These are phyloP conservation scores for Pyralis farinalis DNA, from an alignment of 2,888 invertebrate species.

Conservation along the genomic window DNA sequence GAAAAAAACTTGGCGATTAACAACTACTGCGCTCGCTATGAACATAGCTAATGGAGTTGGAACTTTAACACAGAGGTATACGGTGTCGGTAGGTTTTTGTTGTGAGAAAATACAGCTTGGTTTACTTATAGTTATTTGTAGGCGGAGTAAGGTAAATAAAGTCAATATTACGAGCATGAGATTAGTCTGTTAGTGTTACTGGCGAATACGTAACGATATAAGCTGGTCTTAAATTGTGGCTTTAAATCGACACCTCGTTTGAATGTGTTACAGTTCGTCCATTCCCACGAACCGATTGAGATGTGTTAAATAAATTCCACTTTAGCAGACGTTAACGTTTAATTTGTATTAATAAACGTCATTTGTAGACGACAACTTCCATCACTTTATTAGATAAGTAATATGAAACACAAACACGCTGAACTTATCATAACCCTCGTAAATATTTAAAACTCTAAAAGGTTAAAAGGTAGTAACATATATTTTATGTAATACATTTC, in stretches of 20 bases:
- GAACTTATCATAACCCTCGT: no score
- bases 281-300: constrained; percentile 1
- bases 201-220: constrained; percentile 1
- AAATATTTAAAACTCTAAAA: no score
- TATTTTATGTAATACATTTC: no score
- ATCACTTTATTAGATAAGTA: background rate
- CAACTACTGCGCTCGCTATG: background rate
- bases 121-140: background rate
- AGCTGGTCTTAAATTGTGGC: constrained; percentile 4
- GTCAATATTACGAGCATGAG: constrained; percentile 5
- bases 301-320: constrained; percentile 1
- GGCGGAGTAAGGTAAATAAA: constrained; percentile 7
- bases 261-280: constrained; percentile 1
- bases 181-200: background rate
- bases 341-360: background rate
- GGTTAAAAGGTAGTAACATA: no score
- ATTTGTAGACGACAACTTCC: constrained; percentile 1
- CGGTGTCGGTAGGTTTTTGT: background rate
- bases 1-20: constrained; percentile 6
- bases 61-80: constrained; percentile 1
- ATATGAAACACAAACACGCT: no score
- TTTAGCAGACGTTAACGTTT: background rate
- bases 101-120: background rate
- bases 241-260: constrained; percentile 5
- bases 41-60: background rate